phyloP scores from a whole-genome alignment of 2,113 vertebrate genomes.

The Bubalus kerabau region DNA sequence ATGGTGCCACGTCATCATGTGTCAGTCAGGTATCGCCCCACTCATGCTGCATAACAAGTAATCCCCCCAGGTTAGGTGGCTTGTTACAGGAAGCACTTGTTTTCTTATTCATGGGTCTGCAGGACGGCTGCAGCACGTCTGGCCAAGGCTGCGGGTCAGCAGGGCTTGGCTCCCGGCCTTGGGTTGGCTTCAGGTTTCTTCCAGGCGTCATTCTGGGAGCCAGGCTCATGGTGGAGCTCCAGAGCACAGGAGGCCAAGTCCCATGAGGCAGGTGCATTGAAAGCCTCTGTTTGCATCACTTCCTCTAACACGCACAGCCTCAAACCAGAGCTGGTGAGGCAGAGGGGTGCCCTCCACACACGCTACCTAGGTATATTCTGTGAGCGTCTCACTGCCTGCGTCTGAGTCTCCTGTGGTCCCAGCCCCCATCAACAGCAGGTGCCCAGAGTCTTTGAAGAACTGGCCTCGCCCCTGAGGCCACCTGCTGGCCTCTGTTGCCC shows the following conservation, averaged over 20 bases:
- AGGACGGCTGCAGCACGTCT: not conserved
- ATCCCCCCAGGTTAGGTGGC: not conserved
- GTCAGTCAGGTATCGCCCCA: not conserved
- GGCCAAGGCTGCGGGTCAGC: not conserved
- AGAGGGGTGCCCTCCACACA: not conserved
- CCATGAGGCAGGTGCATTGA: fast-evolving
- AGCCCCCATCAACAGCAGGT: not conserved
- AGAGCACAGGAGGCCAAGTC: too few relatives aligned
- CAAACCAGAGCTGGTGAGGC: not conserved
- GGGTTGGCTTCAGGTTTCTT: too few relatives aligned
- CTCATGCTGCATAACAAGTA: not conserved
- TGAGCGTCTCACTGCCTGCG: not conserved
- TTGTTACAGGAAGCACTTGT: not conserved
- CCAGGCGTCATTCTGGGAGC: fast-evolving
- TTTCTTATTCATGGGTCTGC: not conserved
- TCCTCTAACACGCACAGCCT: fast-evolving
- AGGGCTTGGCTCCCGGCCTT: not conserved
- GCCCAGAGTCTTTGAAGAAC: not conserved
- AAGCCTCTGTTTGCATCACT: not conserved
- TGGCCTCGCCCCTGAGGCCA: not conserved
- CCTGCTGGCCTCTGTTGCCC: not conserved
- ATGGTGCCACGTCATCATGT: not conserved
- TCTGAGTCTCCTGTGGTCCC: not conserved
- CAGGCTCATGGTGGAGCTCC: not conserved
- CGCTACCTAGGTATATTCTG: not conserved